A percentile compares a stretch with the other conserved stretches of the same genome.
phyloP scores from a whole-genome alignment of 2,888 invertebrate species.

The Ichneumoninae sp. region DNA sequence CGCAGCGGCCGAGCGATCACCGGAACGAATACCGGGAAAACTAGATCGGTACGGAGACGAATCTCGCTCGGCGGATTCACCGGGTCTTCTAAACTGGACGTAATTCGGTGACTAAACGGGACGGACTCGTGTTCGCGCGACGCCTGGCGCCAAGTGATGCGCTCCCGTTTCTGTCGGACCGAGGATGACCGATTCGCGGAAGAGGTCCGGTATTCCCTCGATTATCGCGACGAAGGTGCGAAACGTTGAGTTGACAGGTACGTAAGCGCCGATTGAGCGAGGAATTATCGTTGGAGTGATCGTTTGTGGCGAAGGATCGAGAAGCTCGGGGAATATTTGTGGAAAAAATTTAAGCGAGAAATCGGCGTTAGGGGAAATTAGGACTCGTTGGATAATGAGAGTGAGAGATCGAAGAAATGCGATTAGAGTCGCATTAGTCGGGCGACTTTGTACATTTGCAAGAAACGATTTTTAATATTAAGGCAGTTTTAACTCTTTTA shows the following conservation, averaged over 20 bases:
- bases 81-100: constrained; percentile 20
- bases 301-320: background rate
- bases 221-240: background rate
- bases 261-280: background rate
- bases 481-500: no score
- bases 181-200: background rate
- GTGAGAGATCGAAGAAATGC: background rate
- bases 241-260: background rate
- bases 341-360: background rate
- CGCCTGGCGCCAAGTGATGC: constrained; percentile 51
- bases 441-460: no score
- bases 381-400: background rate
- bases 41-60: constrained; percentile 19
- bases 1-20: background rate
- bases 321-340: background rate
- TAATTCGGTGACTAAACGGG: constrained; percentile 59
- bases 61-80: constrained; percentile 36
- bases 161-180: background rate
- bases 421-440: background rate
- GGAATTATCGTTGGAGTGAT: background rate
- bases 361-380: background rate
- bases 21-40: constrained; percentile 53
- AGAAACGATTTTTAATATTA: no score
- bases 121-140: constrained; percentile 7
- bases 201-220: background rate